Conservation (phyloP, 2,113 vertebrate genomes). For the Caranx melampygus region DNA sequence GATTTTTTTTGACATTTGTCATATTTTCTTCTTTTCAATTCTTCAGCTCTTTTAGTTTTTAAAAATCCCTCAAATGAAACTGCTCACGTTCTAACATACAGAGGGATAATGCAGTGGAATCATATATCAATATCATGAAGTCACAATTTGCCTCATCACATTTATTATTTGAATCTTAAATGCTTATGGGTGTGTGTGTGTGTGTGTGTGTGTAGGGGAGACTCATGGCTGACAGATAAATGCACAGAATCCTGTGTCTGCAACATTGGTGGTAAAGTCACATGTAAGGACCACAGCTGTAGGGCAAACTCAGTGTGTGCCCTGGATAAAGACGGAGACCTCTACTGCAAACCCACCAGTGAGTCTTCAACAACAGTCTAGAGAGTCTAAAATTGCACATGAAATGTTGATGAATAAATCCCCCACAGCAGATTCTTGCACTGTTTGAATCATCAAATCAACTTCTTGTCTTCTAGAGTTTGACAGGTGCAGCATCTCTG, state of each 20-base stretch:
- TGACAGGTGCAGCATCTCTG: constrained; percentile 84
- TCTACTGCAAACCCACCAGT: constrained; percentile 83
- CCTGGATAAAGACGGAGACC: constrained; percentile 71
- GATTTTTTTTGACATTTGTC: too few species aligned
- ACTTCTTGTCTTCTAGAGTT: constrained; percentile 77
- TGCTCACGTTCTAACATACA: too few species aligned
- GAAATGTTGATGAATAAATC: too few species aligned
- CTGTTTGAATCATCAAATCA: neutral
- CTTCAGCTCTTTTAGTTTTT: too few species aligned
- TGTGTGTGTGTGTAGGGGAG: constrained; percentile 76
- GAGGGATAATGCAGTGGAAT: too few species aligned
- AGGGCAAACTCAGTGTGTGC: constrained; percentile 76
- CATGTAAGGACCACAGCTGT: constrained; percentile 80
- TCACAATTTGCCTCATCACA: too few species aligned
- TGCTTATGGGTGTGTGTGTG: constrained; percentile 16
- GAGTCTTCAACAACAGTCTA: constrained; percentile 16
- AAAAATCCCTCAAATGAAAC: too few species aligned
- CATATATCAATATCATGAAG: too few species aligned
- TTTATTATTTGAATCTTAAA: too few species aligned
- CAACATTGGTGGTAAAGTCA: constrained; percentile 61
- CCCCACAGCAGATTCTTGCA: too few species aligned
- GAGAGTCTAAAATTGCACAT: too few species aligned
- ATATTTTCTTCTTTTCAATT: too few species aligned
- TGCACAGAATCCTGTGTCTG: constrained; percentile 83
- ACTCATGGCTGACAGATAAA: constrained; percentile 81